These are phyloP conservation scores for Diprion similis DNA, from an alignment of 1,140 invertebrate species.

Conservation along the genomic window DNA sequence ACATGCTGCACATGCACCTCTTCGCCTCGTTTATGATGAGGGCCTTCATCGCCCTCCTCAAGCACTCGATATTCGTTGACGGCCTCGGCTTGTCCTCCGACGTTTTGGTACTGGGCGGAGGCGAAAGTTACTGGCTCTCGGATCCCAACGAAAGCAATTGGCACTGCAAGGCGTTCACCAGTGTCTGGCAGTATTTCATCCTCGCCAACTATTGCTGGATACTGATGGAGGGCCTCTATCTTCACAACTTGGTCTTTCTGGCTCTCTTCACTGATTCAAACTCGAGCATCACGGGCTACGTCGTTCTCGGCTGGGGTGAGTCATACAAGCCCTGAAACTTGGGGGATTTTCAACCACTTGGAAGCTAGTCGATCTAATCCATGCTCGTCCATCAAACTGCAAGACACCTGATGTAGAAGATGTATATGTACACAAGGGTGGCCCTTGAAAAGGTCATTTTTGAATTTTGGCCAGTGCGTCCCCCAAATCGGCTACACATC, in stretches of 20 bases:
- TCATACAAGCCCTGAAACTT: neutral
- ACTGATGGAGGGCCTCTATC: conserved; percentile 82
- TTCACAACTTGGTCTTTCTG: conserved; percentile 80
- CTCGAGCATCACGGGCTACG: conserved; percentile 71
- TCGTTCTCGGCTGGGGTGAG: conserved; percentile 79
- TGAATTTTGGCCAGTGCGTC: too few species aligned
- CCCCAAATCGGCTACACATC: neutral
- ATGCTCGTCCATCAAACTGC: too few species aligned
- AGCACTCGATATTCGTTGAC: conserved; percentile 66
- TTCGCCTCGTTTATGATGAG: conserved; percentile 73
- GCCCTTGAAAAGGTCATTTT: neutral
- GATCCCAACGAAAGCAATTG: conserved; percentile 63
- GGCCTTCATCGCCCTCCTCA: conserved; percentile 67
- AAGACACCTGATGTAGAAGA: too few species aligned
- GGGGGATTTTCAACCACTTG: too few species aligned
- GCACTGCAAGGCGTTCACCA: conserved; percentile 75
- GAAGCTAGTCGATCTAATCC: too few species aligned
- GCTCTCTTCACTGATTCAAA: conserved; percentile 76
- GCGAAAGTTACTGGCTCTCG: conserved; percentile 48
- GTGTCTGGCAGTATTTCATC: conserved; percentile 75
- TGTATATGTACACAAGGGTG: neutral
- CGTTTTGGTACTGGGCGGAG: conserved; percentile 46
- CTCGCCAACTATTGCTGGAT: conserved; percentile 84
- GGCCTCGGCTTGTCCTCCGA: conserved; percentile 64
- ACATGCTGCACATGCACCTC: conserved; percentile 74